Percentiles rank a stretch among this genome's conserved stretches.
Evolutionary conservation across 2,888 invertebrate genomes (phyloP).

Genomic region (Atrina japonica): DNA sequence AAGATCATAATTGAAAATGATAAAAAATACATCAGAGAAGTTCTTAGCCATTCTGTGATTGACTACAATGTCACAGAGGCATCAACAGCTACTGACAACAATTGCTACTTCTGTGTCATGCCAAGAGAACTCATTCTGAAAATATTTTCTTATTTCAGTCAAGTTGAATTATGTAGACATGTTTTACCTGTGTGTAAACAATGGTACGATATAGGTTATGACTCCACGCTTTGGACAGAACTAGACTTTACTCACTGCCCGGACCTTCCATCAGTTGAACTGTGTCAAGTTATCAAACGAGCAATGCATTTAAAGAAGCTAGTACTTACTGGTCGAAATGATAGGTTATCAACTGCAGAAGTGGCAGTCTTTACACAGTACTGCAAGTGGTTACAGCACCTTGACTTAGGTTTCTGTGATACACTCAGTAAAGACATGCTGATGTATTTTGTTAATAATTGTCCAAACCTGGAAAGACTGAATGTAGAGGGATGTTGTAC

Average conservation of each 20-base stretch:
- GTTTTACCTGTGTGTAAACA: constrained; percentile 56
- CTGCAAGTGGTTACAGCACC: constrained; percentile 53
- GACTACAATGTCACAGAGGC: too few species aligned
- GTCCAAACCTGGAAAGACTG: constrained; percentile 51
- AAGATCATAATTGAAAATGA: too few species aligned
- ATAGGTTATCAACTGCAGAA: constrained; percentile 54
- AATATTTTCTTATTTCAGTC: constrained; percentile 61
- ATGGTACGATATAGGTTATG: constrained; percentile 59
- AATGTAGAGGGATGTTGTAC: constrained; percentile 67
- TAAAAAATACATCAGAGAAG: too few species aligned
- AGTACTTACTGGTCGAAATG: constrained; percentile 49
- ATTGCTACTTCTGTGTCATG: too few species aligned
- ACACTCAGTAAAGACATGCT: constrained; percentile 52
- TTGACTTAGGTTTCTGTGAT: constrained; percentile 67
- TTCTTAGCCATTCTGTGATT: too few species aligned
- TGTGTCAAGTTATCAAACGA: constrained; percentile 53
- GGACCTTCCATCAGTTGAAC: constrained; percentile 45
- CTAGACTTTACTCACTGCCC: constrained; percentile 51
- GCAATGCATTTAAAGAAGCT: constrained; percentile 53
- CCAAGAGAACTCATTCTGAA: constrained; percentile 64
- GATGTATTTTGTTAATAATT: constrained; percentile 52
- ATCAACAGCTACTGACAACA: too few species aligned
- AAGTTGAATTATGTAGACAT: constrained; percentile 54
- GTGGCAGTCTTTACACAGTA: constrained; percentile 56
- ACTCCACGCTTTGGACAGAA: constrained; percentile 60